Conservation (phyloP, 2,888 invertebrate species). For the Argyra leucocephala region DNA sequence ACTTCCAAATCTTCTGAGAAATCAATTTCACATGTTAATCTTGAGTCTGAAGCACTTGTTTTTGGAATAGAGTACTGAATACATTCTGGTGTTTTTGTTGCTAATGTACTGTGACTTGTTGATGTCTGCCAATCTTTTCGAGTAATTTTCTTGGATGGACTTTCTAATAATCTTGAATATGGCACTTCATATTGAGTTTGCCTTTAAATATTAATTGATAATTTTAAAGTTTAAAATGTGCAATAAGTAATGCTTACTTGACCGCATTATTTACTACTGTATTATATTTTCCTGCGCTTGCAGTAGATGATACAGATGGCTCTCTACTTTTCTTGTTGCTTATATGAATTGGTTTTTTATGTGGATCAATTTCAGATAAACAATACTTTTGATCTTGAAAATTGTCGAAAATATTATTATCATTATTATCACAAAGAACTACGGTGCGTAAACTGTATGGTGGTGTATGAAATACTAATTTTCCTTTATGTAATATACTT, state of each 20-base stretch:
- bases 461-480: conserved; percentile 82
- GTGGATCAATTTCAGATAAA: neutral
- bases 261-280: neutral
- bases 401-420: neutral
- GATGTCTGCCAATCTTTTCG: conserved; percentile 26
- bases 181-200: conserved; percentile 52
- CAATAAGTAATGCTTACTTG: neutral
- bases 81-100: conserved; percentile 32
- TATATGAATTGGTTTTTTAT: neutral
- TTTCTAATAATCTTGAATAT: conserved; percentile 68
- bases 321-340: neutral
- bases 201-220: conserved; percentile 20
- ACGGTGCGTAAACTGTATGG: conserved; percentile 74
- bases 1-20: conserved; percentile 48
- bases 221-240: conserved; percentile 8
- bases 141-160: conserved; percentile 42
- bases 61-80: conserved; percentile 51
- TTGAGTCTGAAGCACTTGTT: conserved; percentile 78
- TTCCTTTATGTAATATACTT: conserved; percentile 77
- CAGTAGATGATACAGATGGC: neutral
- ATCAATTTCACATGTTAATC: conserved; percentile 65
- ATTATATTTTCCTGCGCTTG: neutral
- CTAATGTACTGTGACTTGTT: conserved; percentile 32
- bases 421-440: neutral
- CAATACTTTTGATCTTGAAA: neutral